phyloP scores from a whole-genome alignment of 2,797 vertebrate genomes.

The Gymnothorax reevesii region DNA sequence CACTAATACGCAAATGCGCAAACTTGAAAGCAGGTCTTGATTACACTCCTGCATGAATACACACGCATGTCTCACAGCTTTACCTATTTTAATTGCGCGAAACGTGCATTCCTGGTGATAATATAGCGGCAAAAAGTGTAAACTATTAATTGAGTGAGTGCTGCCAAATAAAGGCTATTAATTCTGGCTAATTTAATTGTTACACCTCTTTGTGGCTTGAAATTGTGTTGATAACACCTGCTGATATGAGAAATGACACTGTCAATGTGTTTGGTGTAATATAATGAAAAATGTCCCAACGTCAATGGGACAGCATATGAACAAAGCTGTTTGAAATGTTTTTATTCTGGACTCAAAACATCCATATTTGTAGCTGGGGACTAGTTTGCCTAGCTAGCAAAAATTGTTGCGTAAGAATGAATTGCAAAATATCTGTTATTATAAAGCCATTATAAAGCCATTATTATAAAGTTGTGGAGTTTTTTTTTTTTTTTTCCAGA shows the following conservation, averaged over 20 bases:
- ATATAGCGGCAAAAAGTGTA: slow-evolving; percentile 51
- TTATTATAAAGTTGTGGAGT: neutral
- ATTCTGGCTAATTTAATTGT: slow-evolving; percentile 68
- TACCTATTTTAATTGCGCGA: slow-evolving; percentile 57
- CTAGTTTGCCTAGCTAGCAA: neutral
- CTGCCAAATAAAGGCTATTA: slow-evolving; percentile 54
- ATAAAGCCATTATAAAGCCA: too few species aligned
- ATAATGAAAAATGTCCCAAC: neutral
- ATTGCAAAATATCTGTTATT: neutral
- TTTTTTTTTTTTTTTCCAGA: neutral
- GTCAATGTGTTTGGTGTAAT: neutral
- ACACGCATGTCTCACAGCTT: slow-evolving; percentile 36
- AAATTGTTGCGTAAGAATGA: neutral
- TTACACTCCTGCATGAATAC: slow-evolving; percentile 24
- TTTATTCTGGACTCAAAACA: neutral
- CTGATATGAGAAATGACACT: neutral
- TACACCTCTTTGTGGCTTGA: slow-evolving; percentile 48
- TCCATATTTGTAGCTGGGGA: neutral
- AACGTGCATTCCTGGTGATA: slow-evolving; percentile 61
- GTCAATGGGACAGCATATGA: neutral
- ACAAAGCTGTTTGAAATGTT: neutral
- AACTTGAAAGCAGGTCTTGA: too few species aligned
- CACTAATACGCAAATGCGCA: slow-evolving; percentile 37
- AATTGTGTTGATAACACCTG: slow-evolving; percentile 28
- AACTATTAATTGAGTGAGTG: slow-evolving; percentile 67